Evolutionary conservation across 2,888 invertebrate genomes (phyloP).

Genomic region (Drosophila paracracens): DNA sequence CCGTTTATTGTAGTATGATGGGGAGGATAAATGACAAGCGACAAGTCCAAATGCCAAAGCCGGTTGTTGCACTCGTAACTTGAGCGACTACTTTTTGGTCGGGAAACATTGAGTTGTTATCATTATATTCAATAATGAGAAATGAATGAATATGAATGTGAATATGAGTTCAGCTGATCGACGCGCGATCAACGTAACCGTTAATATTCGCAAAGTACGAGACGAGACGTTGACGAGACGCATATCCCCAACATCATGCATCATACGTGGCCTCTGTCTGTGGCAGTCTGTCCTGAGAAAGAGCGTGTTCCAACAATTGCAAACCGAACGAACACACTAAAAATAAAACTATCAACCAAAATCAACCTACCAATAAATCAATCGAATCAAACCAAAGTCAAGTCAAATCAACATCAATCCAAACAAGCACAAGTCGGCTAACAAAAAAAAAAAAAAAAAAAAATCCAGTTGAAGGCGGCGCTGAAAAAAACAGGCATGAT

Average conservation of each 20-base stretch:
- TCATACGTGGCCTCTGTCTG: conserved; percentile 83
- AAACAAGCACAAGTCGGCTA: conserved; percentile 36
- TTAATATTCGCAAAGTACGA: conserved; percentile 41
- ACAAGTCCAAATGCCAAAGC: conserved; percentile 58
- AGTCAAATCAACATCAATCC: conserved; percentile 13
- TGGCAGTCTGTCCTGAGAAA: conserved; percentile 71
- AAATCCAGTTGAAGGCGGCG: conserved; percentile 69
- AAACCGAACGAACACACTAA: conserved; percentile 12
- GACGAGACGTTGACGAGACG: conserved; percentile 39
- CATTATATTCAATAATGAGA: background rate
- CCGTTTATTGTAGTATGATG: conserved; percentile 90
- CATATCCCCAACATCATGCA: conserved; percentile 85
- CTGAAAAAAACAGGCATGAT: conserved; percentile 58
- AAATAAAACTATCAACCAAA: conserved; percentile 17
- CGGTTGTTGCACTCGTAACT: conserved; percentile 64
- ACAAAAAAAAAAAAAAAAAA: conserved; percentile 4
- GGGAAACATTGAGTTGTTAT: conserved; percentile 15
- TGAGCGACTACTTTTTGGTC: conserved; percentile 74
- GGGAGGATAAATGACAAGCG: conserved; percentile 84
- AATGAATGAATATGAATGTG: conserved; percentile 11
- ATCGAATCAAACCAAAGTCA: conserved; percentile 30
- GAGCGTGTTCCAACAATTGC: conserved; percentile 40
- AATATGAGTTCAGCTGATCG: conserved; percentile 49
- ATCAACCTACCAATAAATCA: conserved; percentile 19
- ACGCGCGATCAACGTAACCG: conserved; percentile 58